These are phyloP conservation scores for Galemys pyrenaicus DNA, from an alignment of 2,113 vertebrate species.

Conservation along the genomic window DNA sequence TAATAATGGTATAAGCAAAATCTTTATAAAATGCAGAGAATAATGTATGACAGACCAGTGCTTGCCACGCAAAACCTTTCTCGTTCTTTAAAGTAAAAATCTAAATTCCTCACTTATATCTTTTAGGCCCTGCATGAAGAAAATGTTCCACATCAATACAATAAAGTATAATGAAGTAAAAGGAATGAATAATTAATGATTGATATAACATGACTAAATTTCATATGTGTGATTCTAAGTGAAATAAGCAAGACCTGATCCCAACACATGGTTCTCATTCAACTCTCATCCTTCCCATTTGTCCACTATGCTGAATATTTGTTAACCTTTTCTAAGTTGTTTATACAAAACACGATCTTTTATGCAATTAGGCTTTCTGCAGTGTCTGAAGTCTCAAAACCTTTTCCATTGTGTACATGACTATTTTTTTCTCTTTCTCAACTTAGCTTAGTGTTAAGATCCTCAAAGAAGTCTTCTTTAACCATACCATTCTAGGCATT, in stretches of 20 bases:
- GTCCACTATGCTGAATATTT: not conserved
- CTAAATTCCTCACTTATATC: not conserved
- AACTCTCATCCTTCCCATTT: not conserved
- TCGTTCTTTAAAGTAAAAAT: not conserved
- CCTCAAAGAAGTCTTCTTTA: not conserved
- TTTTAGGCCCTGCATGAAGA: not conserved
- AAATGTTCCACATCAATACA: not conserved
- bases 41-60: not conserved
- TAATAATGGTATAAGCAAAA: not conserved
- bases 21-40: not conserved
- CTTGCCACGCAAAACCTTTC: not conserved
- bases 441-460: not conserved
- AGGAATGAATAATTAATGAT: not conserved
- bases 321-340: not conserved
- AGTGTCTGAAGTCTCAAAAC: not conserved
- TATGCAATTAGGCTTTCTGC: not conserved
- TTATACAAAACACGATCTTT: not conserved
- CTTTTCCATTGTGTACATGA: not conserved
- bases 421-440: not conserved
- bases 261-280: not conserved
- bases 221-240: not conserved
- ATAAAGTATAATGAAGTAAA: not conserved
- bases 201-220: not conserved
- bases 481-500: accelerated
- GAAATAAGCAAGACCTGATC: not conserved